Evolutionary conservation across 2,113 vertebrate species (phyloP).

Genomic region (Bungarus multicinctus): DNA sequence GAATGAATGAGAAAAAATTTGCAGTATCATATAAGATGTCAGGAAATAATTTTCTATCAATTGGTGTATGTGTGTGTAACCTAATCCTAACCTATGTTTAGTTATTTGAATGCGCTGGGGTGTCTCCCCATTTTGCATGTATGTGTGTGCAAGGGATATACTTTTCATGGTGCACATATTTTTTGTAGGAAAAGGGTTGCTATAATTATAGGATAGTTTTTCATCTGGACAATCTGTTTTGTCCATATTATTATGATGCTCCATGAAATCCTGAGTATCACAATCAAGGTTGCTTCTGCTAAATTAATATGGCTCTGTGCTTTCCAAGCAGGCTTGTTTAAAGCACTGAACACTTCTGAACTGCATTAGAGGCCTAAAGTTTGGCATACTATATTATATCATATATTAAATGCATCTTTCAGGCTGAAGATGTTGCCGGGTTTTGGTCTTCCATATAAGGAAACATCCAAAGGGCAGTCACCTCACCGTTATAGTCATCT

Average conservation of each 20-base stretch:
- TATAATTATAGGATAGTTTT: background rate
- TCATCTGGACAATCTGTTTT: background rate
- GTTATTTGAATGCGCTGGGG: background rate
- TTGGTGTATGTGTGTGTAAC: too few species aligned
- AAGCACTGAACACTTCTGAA: background rate
- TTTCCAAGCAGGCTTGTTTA: background rate
- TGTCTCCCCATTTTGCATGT: background rate
- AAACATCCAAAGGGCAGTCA: background rate
- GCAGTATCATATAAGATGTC: background rate
- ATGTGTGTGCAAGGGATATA: background rate
- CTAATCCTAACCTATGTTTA: background rate
- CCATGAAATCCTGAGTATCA: background rate
- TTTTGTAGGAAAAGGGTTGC: background rate
- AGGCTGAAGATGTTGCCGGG: background rate
- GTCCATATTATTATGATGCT: background rate
- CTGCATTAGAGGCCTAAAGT: background rate
- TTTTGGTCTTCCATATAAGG: background rate
- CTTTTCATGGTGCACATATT: background rate
- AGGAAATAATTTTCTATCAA: background rate
- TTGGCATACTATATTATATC: background rate
- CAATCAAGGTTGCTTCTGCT: background rate
- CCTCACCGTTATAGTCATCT: background rate
- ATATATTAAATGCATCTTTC: background rate
- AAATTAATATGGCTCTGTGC: background rate
- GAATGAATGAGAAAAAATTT: background rate